Percentiles rank a stretch among this genome's conserved stretches.
Evolutionary conservation across 2,888 invertebrate genomes (phyloP).

Genomic region (Dolichopus griseipennis): DNA sequence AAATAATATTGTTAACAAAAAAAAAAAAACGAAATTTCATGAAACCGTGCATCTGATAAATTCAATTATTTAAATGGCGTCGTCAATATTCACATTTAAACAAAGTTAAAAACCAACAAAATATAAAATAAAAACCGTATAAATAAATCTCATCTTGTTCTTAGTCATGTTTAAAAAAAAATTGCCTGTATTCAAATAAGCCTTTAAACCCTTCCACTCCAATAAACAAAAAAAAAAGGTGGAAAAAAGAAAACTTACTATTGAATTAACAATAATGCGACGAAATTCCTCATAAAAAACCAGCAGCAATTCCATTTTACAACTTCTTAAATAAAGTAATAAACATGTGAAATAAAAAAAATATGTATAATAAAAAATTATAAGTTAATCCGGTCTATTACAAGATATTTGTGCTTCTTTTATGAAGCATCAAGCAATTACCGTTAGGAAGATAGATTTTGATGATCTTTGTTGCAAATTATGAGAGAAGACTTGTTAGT

Average conservation of each 20-base stretch:
- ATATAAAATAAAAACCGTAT: neutral
- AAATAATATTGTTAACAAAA: neutral
- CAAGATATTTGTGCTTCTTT: too few species aligned
- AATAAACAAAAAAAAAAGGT: neutral
- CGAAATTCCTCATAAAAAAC: constrained; percentile 6
- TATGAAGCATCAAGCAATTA: too few species aligned
- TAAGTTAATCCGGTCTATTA: too few species aligned
- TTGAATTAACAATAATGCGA: neutral
- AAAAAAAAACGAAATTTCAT: neutral
- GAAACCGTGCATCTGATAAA: constrained; percentile 6
- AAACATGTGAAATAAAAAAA: neutral
- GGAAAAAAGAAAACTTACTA: neutral
- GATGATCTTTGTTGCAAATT: too few species aligned
- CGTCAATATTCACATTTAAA: neutral
- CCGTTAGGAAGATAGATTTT: too few species aligned
- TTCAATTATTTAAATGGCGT: constrained; percentile 1
- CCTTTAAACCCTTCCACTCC: neutral
- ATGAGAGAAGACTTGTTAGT: too few species aligned
- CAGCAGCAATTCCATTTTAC: constrained; percentile 3
- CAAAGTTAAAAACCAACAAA: neutral
- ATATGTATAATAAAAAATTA: too few species aligned
- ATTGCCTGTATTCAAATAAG: neutral
- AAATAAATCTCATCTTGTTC: neutral
- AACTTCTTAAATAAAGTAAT: neutral
- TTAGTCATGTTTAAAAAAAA: neutral